Conservation (phyloP, 2,888 invertebrate species). For the Salpingus planirostris region DNA sequence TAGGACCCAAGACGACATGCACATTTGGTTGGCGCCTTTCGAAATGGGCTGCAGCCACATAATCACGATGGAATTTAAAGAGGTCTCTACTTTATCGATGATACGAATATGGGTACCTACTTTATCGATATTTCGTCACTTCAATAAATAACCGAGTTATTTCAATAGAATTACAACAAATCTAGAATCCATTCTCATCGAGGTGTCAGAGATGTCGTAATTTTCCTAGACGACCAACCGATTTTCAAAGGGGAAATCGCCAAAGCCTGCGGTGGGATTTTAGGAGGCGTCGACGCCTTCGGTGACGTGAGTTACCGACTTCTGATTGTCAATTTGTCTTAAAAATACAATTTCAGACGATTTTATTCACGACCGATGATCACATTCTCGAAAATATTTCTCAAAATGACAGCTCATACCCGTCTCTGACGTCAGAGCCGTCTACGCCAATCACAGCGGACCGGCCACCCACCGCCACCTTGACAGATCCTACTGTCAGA, state of each 20-base stretch:
- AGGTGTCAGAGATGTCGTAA: constrained; percentile 63
- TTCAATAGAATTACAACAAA: constrained; percentile 75
- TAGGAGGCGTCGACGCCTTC: constrained; percentile 59
- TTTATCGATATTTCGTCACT: no score
- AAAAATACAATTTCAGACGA: constrained; percentile 57
- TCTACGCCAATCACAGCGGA: constrained; percentile 36
- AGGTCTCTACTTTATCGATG: constrained; percentile 31
- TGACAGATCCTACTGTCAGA: constrained; percentile 5
- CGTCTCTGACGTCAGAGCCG: constrained; percentile 33
- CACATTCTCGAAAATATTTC: constrained; percentile 57
- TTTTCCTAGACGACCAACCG: constrained; percentile 56
- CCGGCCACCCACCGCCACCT: constrained; percentile 53
- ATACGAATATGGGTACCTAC: constrained; percentile 34
- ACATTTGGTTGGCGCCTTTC: constrained; percentile 66
- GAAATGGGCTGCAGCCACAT: constrained; percentile 51
- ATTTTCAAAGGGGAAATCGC: constrained; percentile 79
- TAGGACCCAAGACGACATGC: constrained; percentile 66
- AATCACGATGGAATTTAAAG: constrained; percentile 51
- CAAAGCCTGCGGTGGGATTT: constrained; percentile 64
- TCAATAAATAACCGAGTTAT: no score
- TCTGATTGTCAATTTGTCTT: neutral
- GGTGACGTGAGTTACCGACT: constrained; percentile 48
- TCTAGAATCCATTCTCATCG: constrained; percentile 75
- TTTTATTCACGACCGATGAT: constrained; percentile 73
- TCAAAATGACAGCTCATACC: constrained; percentile 44